These are phyloP conservation scores for Xiphorhynchus elegans DNA, from an alignment of 2,113 vertebrate genomes.

Conservation along the genomic window DNA sequence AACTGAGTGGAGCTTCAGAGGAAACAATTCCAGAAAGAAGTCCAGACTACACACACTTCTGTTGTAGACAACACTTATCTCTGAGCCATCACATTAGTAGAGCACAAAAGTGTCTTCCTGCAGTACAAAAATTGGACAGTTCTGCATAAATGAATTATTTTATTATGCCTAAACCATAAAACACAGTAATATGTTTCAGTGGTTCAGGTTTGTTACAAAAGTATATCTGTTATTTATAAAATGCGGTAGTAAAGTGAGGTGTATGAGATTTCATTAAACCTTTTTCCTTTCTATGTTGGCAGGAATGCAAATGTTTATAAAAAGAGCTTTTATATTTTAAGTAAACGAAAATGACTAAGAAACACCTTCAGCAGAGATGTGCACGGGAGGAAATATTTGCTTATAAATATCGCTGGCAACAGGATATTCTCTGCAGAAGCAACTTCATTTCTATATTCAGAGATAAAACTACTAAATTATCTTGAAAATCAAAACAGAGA, in stretches of 20 bases:
- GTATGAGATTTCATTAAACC: neutral
- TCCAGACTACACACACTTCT: neutral
- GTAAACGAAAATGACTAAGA: neutral
- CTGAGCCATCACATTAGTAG: neutral
- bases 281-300: neutral
- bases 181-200: neutral
- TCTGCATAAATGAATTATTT: neutral
- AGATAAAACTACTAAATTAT: neutral
- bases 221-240: conserved; percentile 7
- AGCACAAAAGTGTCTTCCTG: conserved; percentile 29
- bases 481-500: neutral
- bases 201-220: neutral
- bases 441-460: neutral
- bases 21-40: neutral
- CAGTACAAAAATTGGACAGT: neutral
- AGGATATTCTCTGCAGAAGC: neutral
- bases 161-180: neutral
- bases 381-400: neutral
- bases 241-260: neutral
- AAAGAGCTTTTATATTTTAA: neutral
- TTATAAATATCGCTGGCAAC: neutral
- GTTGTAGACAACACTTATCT: neutral
- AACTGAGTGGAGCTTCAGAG: neutral
- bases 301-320: neutral
- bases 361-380: neutral